Evolutionary conservation across 2,888 invertebrate species (phyloP).

Genomic region (Clunio marinus): DNA sequence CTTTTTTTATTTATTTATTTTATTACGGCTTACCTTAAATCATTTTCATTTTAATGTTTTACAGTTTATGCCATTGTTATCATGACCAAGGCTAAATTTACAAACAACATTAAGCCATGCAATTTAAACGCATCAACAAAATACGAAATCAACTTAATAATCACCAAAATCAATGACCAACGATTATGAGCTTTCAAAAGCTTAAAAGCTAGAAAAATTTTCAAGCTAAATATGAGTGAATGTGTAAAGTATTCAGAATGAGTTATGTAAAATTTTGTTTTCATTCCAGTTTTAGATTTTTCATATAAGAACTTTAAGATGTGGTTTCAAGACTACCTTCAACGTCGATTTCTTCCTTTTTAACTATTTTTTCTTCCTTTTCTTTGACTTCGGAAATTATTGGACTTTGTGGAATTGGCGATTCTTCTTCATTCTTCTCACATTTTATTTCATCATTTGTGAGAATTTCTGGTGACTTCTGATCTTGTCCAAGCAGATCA

Average conservation of each 20-base stretch:
- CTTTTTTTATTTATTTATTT: background rate
- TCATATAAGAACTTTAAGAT: background rate
- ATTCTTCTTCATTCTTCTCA: background rate
- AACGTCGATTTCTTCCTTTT: background rate
- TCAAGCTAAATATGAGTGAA: background rate
- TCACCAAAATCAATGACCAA: too few relatives aligned
- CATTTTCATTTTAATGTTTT: background rate
- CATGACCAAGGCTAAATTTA: conserved; percentile 2
- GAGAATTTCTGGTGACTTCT: conserved; percentile 41
- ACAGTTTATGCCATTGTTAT: background rate
- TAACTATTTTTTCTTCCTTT: conserved; percentile 42
- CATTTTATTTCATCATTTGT: background rate
- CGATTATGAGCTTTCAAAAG: background rate
- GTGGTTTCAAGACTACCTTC: background rate
- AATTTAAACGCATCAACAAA: background rate
- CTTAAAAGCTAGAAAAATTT: background rate
- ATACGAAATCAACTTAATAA: background rate
- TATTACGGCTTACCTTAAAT: background rate
- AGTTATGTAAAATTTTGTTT: background rate
- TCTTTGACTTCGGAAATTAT: conserved; percentile 52
- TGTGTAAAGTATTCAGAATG: background rate
- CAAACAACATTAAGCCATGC: background rate
- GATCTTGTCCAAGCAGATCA: conserved; percentile 60
- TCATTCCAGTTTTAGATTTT: background rate
- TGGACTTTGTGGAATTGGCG: background rate